Evolutionary conservation across 2,888 invertebrate species (phyloP).

Genomic region (Rambutsinella grinnellia): DNA sequence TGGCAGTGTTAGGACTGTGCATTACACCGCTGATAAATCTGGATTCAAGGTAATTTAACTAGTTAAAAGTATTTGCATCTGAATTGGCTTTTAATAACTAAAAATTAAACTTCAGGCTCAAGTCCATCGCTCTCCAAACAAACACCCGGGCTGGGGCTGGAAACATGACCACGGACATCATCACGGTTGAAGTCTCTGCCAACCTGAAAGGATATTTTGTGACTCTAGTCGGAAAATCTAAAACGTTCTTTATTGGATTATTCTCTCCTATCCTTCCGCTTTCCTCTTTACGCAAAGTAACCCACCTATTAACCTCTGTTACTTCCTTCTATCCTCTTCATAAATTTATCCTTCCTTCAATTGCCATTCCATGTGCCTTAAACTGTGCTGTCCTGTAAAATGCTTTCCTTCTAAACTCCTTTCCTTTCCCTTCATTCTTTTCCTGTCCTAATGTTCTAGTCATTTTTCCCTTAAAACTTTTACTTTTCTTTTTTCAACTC

Average conservation of each 20-base stretch:
- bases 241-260: neutral
- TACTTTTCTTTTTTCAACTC: neutral
- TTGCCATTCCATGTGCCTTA: neutral
- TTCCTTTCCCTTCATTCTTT: neutral
- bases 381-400: neutral
- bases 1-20: slow-evolving; percentile 28
- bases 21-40: slow-evolving; percentile 33
- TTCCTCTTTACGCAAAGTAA: neutral
- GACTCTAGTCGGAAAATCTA: too few species aligned
- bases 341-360: too few species aligned
- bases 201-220: too few species aligned
- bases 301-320: neutral
- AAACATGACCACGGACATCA: too few species aligned
- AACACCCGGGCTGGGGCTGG: slow-evolving; percentile 24
- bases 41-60: too few species aligned
- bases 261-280: slow-evolving; percentile 14
- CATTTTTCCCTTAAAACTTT: too few species aligned
- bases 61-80: neutral
- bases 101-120: slow-evolving; percentile 47
- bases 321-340: neutral
- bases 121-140: slow-evolving; percentile 50
- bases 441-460: neutral
- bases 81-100: neutral
- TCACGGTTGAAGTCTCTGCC: slow-evolving; percentile 8
- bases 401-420: neutral